Conservation (phyloP, 1,140 invertebrate genomes). For the Bombus confusus region DNA sequence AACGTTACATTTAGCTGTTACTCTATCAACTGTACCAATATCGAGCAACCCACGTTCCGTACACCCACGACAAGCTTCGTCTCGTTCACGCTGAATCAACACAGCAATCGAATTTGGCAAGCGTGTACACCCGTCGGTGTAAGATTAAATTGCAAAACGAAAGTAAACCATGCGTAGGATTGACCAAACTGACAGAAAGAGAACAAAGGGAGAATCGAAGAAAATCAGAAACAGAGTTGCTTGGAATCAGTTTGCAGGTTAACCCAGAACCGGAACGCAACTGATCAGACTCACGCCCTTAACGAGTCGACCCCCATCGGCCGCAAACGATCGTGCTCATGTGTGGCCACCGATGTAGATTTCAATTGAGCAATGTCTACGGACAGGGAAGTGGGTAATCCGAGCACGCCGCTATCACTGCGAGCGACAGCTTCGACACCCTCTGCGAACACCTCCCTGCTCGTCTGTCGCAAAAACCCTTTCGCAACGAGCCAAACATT, state of each 20-base stretch:
- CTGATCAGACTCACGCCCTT: constrained; percentile 31
- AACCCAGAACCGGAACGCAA: constrained; percentile 30
- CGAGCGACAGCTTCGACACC: constrained; percentile 57
- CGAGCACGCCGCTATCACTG: constrained; percentile 42
- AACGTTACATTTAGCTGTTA: neutral
- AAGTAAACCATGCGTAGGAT: constrained; percentile 59
- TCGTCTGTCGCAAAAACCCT: constrained; percentile 41
- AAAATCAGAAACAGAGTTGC: constrained; percentile 23
- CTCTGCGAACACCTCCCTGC: constrained; percentile 32
- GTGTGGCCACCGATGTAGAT: constrained; percentile 72
- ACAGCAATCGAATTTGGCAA: neutral
- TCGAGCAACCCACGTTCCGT: neutral
- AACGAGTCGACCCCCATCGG: constrained; percentile 28
- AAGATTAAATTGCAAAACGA: constrained; percentile 64
- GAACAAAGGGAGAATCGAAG: neutral
- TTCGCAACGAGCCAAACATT: constrained; percentile 66
- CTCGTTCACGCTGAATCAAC: constrained; percentile 1
- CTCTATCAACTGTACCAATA: neutral
- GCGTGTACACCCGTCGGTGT: constrained; percentile 8
- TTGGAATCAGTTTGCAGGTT: constrained; percentile 31
- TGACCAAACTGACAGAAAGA: constrained; percentile 21
- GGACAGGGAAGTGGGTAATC: constrained; percentile 73
- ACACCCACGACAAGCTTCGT: neutral
- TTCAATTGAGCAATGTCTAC: constrained; percentile 75
- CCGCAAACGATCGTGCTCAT: constrained; percentile 63